Percentiles rank a stretch among this genome's conserved stretches.
Evolutionary conservation across 2,797 vertebrate genomes (phyloP).

Genomic region (Pseudochirops corinnae): DNA sequence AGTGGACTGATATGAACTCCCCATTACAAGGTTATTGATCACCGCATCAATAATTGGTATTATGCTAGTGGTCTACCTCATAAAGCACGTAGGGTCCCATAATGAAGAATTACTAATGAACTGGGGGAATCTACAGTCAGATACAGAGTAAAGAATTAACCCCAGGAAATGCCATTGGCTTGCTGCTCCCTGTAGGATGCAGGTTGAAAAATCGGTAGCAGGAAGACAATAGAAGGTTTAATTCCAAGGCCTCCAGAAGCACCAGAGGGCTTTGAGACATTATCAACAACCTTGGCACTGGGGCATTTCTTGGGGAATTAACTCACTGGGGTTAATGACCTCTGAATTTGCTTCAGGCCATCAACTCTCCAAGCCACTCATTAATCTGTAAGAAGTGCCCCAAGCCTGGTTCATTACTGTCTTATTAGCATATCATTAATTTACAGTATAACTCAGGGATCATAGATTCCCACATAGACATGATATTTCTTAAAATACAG

Average conservation of each 20-base stretch:
- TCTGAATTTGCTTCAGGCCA: constrained; percentile 23
- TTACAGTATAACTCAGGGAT: constrained; percentile 51
- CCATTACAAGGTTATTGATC: background rate
- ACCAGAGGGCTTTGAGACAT: constrained; percentile 26
- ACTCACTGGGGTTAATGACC: constrained; percentile 30
- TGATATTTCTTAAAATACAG: constrained; percentile 19
- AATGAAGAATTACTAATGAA: constrained; percentile 35
- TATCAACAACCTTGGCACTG: background rate
- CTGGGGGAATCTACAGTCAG: background rate
- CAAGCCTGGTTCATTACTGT: constrained; percentile 49
- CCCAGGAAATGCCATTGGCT: background rate
- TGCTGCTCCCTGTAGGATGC: background rate
- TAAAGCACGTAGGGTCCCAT: background rate
- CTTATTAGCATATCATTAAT: constrained; percentile 75
- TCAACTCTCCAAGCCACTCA: constrained; percentile 43
- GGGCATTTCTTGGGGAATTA: constrained; percentile 30
- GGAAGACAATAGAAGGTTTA: constrained; percentile 28
- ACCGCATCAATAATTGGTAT: constrained; percentile 2
- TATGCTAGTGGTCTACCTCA: constrained; percentile 11
- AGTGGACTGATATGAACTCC: background rate
- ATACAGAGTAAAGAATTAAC: constrained; percentile 9
- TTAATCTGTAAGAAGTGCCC: constrained; percentile 60
- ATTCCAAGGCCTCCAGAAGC: background rate
- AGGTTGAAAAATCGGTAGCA: constrained; percentile 7
- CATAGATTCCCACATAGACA: constrained; percentile 43